These are phyloP conservation scores for Marcusenius ussheri DNA, from an alignment of 2,113 vertebrate genomes.

Conservation along the genomic window DNA sequence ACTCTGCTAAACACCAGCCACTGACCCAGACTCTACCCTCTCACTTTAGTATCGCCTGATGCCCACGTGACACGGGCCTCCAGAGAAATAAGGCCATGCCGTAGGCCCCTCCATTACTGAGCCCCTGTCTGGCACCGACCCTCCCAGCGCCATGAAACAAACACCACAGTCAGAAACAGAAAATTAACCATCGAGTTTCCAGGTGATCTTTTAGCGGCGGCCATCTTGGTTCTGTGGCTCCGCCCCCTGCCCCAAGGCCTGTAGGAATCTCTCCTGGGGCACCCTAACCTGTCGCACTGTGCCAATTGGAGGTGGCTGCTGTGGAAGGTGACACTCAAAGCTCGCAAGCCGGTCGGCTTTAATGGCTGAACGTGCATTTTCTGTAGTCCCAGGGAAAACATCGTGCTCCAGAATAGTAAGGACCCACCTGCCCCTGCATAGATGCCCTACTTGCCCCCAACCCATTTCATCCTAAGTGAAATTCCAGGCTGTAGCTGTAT, in stretches of 20 bases:
- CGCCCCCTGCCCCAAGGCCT: background rate
- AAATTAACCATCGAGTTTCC: background rate
- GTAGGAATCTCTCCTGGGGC: background rate
- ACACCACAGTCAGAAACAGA: background rate
- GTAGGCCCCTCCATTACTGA: background rate
- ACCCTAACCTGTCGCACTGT: background rate
- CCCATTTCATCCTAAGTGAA: background rate
- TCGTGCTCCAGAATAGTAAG: background rate
- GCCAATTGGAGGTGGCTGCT: background rate
- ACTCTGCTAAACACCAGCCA: background rate
- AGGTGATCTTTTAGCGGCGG: background rate
- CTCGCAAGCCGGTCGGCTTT: background rate
- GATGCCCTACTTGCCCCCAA: background rate
- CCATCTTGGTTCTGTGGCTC: background rate
- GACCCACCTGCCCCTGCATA: background rate
- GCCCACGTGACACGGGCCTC: background rate
- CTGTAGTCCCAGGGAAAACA: background rate
- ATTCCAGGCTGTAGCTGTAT: background rate
- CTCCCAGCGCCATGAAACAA: background rate
- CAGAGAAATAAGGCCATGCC: background rate
- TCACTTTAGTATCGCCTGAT: background rate
- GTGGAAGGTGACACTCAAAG: background rate
- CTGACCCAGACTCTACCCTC: background rate
- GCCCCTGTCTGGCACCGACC: background rate
- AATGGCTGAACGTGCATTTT: background rate